Percentiles rank a stretch among this genome's conserved stretches.
These are phyloP conservation scores for Dreissena polymorpha DNA, from an alignment of 1,140 invertebrate genomes.

Conservation along the genomic window DNA sequence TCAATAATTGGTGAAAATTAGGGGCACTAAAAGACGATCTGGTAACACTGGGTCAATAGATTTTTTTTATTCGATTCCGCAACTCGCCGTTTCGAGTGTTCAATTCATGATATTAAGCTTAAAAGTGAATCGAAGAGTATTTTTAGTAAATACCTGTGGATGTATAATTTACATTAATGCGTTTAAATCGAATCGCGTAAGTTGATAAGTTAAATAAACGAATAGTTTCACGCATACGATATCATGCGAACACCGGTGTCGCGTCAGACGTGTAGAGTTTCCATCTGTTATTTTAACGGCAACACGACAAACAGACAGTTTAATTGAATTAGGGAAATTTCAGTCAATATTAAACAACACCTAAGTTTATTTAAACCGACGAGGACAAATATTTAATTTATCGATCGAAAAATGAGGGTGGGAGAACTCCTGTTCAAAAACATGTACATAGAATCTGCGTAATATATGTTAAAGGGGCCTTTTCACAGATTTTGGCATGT, in stretches of 20 bases:
- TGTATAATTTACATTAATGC: conserved; percentile 23
- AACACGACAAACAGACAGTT: not conserved
- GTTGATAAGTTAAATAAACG: conserved; percentile 35
- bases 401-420: no score
- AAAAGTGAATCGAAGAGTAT: conserved; percentile 28
- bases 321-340: not conserved
- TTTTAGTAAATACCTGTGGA: conserved; percentile 4
- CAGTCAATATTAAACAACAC: no score
- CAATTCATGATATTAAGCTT: conserved; percentile 25
- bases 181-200: conserved; percentile 6
- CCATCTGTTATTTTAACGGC: not conserved
- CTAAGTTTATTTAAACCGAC: no score
- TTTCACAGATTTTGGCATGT: no score
- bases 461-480: no score
- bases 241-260: no score
- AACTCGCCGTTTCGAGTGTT: conserved; percentile 29
- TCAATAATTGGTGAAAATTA: conserved; percentile 43
- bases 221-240: no score
- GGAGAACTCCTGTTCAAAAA: no score
- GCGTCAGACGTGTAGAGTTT: not conserved
- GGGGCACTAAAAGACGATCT: conserved; percentile 33
- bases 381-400: no score
- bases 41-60: conserved; percentile 25
- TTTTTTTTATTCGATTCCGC: conserved; percentile 36
- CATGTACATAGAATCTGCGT: no score